Evolutionary conservation across 2,888 invertebrate species (phyloP), one percentile per base, ranked within the genome.

Genomic region (Hyles lineata): DNA sequence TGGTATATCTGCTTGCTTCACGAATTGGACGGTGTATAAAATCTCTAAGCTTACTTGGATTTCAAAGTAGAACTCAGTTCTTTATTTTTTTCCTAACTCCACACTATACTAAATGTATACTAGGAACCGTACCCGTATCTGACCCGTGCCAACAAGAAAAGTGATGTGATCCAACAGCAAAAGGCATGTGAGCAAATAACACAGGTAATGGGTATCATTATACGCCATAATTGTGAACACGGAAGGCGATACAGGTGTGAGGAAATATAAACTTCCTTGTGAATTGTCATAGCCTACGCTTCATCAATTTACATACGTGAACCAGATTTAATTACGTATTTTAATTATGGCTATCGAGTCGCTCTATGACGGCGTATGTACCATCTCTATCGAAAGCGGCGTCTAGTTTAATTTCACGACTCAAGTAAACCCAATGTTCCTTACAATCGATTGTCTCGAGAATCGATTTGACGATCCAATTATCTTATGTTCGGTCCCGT

Each of bases 401-500:
- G 67, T 67, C 59, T 59, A 70, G 58, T 60, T 70, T 23, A 70
- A 70, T 70, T 70, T 70, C 70, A 70, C 70, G 70, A 70, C 29
- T 59, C 70, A 70, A 70, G 59, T 70, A 70, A 70, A 59, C 70
- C 43, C 52, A 72, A 74, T 62, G 61, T 71, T 60, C 62, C 25
- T 58, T 69, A 75, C 75, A 75, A 77, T 79, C 61, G 75, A 76
- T 75, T 74, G 72, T 74, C 60, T 74, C 73, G 73, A 67, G 23
- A 77, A 79, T 77, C 78, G 78, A 79, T 78, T 78, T 78, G 69
- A 67, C 67, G 67, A 67, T 67, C 67, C 67, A 67, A 67, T 67
- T 67, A 67, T 67, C 67, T 80, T 78, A 78, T 76, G 71, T 74
- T 77, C 74, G 73, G 74, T 78, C 74, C 78, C 77, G 79, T 76